These are phyloP conservation scores for Scaptodrosophila latifasciaeformis DNA, from an alignment of 2,888 invertebrate genomes.

Conservation along the genomic window DNA sequence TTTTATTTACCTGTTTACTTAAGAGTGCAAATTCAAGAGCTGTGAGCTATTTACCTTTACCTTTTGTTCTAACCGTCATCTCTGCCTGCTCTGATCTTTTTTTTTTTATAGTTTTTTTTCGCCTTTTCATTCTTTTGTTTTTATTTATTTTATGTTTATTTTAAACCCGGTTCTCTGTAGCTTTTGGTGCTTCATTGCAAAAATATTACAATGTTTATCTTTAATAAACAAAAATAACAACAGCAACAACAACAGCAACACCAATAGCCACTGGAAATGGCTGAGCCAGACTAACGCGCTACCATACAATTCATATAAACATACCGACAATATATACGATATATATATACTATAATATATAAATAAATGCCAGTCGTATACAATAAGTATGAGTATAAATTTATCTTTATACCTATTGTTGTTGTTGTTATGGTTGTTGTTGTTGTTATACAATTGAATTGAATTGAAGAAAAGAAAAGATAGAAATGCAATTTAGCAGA, in stretches of 20 bases:
- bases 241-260: conserved; percentile 13
- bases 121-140: conserved; percentile 4
- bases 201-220: conserved; percentile 54
- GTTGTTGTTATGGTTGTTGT: too few relatives aligned
- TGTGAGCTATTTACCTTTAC: conserved; percentile 22
- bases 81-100: too few relatives aligned
- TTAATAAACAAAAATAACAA: conserved; percentile 35
- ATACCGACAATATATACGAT: too few relatives aligned
- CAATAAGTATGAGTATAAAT: too few relatives aligned
- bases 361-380: too few relatives aligned
- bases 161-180: not conserved
- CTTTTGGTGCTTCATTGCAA: conserved; percentile 25
- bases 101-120: conserved; percentile 11
- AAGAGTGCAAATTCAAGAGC: conserved; percentile 40
- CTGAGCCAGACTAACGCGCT: too few relatives aligned
- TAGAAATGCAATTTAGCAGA: too few relatives aligned
- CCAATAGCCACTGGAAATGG: not conserved
- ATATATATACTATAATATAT: too few relatives aligned
- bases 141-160: conserved; percentile 13
- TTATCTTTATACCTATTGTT: too few relatives aligned
- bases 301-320: too few relatives aligned
- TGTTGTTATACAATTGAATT: too few relatives aligned
- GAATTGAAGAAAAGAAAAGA: too few relatives aligned
- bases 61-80: not conserved
- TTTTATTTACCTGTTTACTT: conserved; percentile 45